These are phyloP conservation scores for Caenorhabditis brenneri DNA, from an alignment of 1,140 invertebrate genomes.

Conservation along the genomic window DNA sequence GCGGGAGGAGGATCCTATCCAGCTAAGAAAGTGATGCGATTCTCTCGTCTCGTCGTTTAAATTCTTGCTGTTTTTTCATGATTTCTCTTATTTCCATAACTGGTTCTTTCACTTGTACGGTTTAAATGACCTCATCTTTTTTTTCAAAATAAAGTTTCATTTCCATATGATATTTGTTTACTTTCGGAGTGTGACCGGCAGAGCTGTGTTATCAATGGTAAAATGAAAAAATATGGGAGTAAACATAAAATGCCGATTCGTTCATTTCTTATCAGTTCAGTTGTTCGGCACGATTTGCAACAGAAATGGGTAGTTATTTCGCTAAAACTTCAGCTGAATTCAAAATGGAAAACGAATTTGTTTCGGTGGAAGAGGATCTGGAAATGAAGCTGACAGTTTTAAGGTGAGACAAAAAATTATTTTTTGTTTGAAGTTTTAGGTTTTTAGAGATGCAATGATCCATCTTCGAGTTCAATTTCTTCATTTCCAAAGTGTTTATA, in stretches of 20 bases:
- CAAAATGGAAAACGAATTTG: not conserved
- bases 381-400: not conserved
- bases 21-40: not conserved
- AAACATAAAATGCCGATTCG: not conserved
- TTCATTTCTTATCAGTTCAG: not conserved
- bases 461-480: conserved; percentile 8
- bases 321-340: not conserved
- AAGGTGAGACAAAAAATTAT: too few relatives aligned
- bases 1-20: not conserved
- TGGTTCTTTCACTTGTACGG: not conserved
- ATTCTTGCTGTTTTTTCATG: not conserved
- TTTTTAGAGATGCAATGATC: conserved; percentile 13
- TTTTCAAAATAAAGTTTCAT: not conserved
- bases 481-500: conserved; percentile 14
- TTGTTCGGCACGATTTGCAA: not conserved
- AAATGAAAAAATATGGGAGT: not conserved
- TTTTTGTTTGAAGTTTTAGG: too few relatives aligned
- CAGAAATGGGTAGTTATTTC: not conserved
- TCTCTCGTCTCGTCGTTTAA: not conserved
- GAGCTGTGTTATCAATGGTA: not conserved
- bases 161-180: not conserved
- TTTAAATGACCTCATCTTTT: not conserved
- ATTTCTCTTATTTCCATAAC: not conserved
- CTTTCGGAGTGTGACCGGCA: not conserved
- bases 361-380: not conserved